These are phyloP conservation scores for Anguilla rostrata DNA, from an alignment of 2,113 vertebrate species.

Conservation along the genomic window DNA sequence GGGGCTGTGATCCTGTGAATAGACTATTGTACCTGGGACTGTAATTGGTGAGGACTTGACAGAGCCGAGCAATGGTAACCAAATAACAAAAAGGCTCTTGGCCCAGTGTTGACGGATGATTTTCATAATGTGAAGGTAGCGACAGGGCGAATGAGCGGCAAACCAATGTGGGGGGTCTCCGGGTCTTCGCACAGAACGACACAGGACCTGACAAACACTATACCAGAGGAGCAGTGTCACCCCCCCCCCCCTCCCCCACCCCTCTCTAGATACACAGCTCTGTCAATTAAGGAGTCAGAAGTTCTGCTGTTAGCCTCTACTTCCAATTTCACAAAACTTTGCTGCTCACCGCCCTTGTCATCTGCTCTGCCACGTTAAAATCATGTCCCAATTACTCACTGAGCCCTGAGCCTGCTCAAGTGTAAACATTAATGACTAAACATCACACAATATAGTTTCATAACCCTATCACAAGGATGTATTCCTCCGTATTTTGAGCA, in stretches of 20 bases:
- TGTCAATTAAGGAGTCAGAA: slow-evolving; percentile 73
- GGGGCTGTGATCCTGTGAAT: slow-evolving; percentile 98
- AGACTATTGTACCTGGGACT: slow-evolving; percentile 98
- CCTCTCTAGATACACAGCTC: slow-evolving; percentile 63
- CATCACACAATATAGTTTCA: slow-evolving; percentile 38
- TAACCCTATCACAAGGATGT: slow-evolving; percentile 22
- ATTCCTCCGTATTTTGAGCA: slow-evolving; percentile 40
- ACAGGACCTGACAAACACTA: slow-evolving; percentile 87
- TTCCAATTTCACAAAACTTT: slow-evolving; percentile 63
- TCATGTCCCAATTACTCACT: slow-evolving; percentile 67
- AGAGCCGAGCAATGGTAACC: slow-evolving; percentile 92
- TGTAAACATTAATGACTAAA: slow-evolving; percentile 56
- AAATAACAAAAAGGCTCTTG: slow-evolving; percentile 96
- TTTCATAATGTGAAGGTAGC: slow-evolving; percentile 97
- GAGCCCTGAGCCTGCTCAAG: slow-evolving; percentile 46
- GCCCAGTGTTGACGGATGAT: slow-evolving; percentile 97
- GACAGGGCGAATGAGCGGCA: slow-evolving; percentile 84
- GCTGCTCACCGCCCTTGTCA: slow-evolving; percentile 2
- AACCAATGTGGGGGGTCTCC: slow-evolving; percentile 93
- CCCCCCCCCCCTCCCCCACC: slow-evolving; percentile 56
- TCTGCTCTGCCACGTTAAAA: slow-evolving; percentile 44
- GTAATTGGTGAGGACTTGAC: slow-evolving; percentile 99
- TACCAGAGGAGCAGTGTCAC: slow-evolving; percentile 76
- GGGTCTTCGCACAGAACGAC: slow-evolving; percentile 97
- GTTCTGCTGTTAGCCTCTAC: slow-evolving; percentile 59